These are phyloP conservation scores for Neolamprologus modestus DNA, from an alignment of 2,113 vertebrate species.

Conservation along the genomic window DNA sequence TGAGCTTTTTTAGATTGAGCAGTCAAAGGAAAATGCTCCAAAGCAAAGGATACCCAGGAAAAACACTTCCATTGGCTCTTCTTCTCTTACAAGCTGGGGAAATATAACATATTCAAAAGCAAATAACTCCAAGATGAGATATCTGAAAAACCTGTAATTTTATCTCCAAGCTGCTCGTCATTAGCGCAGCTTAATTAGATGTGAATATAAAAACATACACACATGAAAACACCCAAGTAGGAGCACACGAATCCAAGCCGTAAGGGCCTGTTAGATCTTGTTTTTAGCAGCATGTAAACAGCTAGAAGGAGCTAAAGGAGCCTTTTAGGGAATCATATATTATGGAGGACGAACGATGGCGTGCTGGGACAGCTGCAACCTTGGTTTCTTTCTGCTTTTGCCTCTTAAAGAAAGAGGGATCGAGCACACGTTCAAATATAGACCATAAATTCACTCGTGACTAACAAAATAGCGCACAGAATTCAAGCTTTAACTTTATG, in stretches of 20 bases:
- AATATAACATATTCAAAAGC: conserved; percentile 1
- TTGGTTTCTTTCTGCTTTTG: neutral
- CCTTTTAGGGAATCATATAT: conserved; percentile 17
- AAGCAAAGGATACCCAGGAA: neutral
- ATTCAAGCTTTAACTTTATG: neutral
- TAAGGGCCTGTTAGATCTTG: conserved; percentile 8
- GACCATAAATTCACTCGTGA: neutral
- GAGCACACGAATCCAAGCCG: neutral
- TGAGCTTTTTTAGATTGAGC: neutral
- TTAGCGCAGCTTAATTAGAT: neutral
- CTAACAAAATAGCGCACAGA: neutral
- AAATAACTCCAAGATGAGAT: neutral
- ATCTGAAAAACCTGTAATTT: neutral
- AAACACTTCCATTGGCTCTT: neutral
- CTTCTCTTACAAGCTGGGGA: neutral
- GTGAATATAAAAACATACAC: neutral
- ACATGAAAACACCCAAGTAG: neutral
- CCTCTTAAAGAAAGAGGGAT: neutral
- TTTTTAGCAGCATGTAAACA: conserved; percentile 9
- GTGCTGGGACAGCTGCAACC: neutral
- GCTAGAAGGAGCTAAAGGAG: neutral
- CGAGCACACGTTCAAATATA: neutral
- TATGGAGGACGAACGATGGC: neutral
- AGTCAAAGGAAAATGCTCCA: neutral
- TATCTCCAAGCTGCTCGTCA: neutral